A percentile compares a stretch with the other conserved stretches of the same genome.
Evolutionary conservation across 2,797 vertebrate species (phyloP).

Genomic region (Sebastes melanostomus): DNA sequence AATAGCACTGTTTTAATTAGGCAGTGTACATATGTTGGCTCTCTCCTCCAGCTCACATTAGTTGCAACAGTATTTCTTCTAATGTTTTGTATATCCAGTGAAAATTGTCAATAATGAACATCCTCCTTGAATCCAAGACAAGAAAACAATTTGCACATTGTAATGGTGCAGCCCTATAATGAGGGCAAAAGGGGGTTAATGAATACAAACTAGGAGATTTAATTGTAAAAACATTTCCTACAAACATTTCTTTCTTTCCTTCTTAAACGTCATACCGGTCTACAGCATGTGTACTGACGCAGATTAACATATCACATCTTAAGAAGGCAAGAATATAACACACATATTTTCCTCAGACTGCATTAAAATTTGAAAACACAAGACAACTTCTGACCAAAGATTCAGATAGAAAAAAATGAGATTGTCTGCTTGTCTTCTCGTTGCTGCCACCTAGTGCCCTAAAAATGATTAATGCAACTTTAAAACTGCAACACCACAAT

Average conservation of each 20-base stretch:
- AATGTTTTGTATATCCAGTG: not conserved
- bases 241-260: not conserved
- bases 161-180: no score
- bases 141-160: no score
- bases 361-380: not conserved
- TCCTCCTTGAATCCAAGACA: no score
- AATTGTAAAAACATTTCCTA: not conserved
- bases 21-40: not conserved
- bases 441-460: not conserved
- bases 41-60: not conserved
- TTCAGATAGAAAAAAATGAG: not conserved
- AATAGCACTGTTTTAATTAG: constrained; percentile 3
- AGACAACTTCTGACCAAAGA: not conserved
- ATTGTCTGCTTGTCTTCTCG: not conserved
- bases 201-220: not conserved
- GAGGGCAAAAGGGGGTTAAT: no score
- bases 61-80: not conserved
- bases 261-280: not conserved
- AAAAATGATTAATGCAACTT: not conserved
- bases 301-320: not conserved
- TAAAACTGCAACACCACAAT: not conserved
- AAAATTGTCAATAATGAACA: no score
- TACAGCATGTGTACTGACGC: not conserved
- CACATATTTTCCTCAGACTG: not conserved
- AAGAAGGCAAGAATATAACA: not conserved